Evolutionary conservation across 2,888 invertebrate genomes (phyloP).

Genomic region (Papilio gigon): DNA sequence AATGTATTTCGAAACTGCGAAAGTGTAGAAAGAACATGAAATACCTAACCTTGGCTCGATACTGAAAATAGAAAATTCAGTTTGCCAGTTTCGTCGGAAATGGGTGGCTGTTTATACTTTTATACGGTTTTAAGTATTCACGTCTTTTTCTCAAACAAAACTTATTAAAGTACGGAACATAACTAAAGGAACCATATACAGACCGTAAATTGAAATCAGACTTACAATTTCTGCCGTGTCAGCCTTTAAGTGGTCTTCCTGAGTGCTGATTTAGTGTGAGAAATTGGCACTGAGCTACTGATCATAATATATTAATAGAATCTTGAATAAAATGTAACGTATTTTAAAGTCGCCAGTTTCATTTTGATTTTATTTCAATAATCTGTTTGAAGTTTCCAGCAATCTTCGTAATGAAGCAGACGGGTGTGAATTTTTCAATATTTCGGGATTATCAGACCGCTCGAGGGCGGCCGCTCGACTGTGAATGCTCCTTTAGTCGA

Average conservation of each 20-base stretch:
- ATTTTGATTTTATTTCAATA: background rate
- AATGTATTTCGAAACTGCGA: conserved; percentile 12
- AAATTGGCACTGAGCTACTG: no score
- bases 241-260: no score
- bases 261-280: no score
- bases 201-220: no score
- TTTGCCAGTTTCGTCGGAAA: conserved; percentile 20
- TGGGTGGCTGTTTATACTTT: conserved; percentile 12
- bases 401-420: conserved; percentile 6
- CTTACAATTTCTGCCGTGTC: no score
- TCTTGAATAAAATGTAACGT: no score
- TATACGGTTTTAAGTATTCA: conserved; percentile 6
- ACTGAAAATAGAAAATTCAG: conserved; percentile 19
- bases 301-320: no score
- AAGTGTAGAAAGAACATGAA: conserved; percentile 24
- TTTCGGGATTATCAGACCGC: conserved; percentile 28
- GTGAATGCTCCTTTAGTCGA: conserved; percentile 10
- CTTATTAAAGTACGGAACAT: background rate
- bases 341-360: background rate
- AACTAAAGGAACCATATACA: background rate
- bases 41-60: conserved; percentile 17
- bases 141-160: background rate
- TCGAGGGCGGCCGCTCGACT: background rate
- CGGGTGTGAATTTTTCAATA: conserved; percentile 27
- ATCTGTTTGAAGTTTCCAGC: conserved; percentile 2